Base-by-base conservation (phyloP, 2,888 invertebrate genomes). In the Sturmia bella region DNA sequence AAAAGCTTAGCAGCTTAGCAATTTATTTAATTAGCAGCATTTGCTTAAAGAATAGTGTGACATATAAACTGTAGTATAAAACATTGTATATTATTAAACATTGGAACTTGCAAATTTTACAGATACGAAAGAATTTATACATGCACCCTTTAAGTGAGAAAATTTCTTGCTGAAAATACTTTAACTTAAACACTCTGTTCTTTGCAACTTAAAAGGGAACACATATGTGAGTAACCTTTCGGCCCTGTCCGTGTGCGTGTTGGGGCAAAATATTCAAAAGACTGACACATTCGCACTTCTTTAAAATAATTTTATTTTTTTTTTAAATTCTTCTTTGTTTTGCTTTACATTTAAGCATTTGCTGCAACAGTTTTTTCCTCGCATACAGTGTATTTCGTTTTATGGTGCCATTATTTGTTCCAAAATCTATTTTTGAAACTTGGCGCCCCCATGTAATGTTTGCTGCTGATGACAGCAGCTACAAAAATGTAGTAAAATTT, bases 381-480 rank as follows among this genome's bases (percentile, higher is more conserved):
- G 15, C 21, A 24, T 32, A 52, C 27, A 52, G 27, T 52, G 43
- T 37, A 3, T 17, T 32, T n/a, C n/a, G 24, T 41, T 69, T 54
- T 24, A 61, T 45, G 45, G n/a, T 63, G 64, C 41, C 66, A 57
- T 48, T 75, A 57, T 56, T 63, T 39, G 41, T 41, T 70, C 48
- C 70, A 56, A 37, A 78, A 78, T 64, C 63, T 78, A 72, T 78
- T 78, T 78, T 72, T 70, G 45, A 57, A 57, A 69, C 32, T 21
- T 70, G 57, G 57, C 50, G 77, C 70, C 64, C 45, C 21, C 77
- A 56, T 57, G 11, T 64, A 78, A 19, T 27, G 50, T 77, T 75
- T 57, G 7, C 24, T 69, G 63, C 19, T 70, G 64, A 66, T 74
- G 80, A 52, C 70, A 75, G 39, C 41, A 52, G 32, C 68, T 17